Percentiles rank a stretch among this genome's conserved stretches.
phyloP scores from a whole-genome alignment of 2,888 invertebrate genomes.

The Ferdinandea cuprea region DNA sequence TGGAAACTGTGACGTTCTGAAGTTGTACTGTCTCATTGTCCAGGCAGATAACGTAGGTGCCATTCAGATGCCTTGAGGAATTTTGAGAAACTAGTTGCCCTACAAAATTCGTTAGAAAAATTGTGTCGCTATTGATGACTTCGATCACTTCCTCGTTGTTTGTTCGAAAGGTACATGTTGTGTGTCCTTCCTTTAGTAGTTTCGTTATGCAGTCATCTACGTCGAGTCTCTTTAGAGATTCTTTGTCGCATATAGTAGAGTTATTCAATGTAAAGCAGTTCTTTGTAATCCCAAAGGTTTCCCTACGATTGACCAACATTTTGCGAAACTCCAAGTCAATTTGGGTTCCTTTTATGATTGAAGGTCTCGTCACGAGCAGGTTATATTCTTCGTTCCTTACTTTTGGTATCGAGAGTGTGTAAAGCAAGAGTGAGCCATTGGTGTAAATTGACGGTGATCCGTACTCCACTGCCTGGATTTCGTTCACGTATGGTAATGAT shows the following conservation, averaged over 20 bases:
- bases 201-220: constrained; percentile 27
- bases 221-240: constrained; percentile 10
- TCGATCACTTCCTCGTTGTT: too few species aligned
- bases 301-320: background rate
- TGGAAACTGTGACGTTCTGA: too few species aligned
- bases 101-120: constrained; percentile 1
- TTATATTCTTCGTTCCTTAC: constrained; percentile 12
- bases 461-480: constrained; percentile 60
- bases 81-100: background rate
- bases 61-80: too few species aligned
- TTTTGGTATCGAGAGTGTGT: constrained; percentile 52
- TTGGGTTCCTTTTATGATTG: background rate
- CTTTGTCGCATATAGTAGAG: constrained; percentile 42
- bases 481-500: constrained; percentile 64
- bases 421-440: constrained; percentile 50
- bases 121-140: background rate
- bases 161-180: too few species aligned
- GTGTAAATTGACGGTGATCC: constrained; percentile 55
- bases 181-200: too few species aligned
- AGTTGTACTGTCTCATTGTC: too few species aligned
- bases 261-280: constrained; percentile 26
- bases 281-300: background rate
- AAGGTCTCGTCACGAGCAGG: constrained; percentile 11
- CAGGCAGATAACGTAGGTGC: too few species aligned
- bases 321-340: background rate